phyloP scores from a whole-genome alignment of 2,888 invertebrate genomes.

The Ecliptopera silaceata region DNA sequence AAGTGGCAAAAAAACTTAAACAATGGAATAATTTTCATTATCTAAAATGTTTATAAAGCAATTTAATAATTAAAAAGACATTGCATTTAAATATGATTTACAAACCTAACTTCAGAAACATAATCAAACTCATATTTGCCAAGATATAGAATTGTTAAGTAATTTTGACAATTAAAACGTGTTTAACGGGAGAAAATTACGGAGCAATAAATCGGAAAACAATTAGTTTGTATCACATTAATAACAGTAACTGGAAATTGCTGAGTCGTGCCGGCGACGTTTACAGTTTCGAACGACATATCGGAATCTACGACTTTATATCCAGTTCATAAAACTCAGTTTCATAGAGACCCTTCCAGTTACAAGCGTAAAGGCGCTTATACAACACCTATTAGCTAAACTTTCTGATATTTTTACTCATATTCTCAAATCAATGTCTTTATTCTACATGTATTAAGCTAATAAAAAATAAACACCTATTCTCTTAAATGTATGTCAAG shows the following conservation, averaged over 20 bases:
- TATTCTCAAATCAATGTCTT: too few relatives aligned
- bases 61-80: too few relatives aligned
- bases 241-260: constrained; percentile 65
- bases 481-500: too few relatives aligned
- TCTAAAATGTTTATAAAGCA: background rate
- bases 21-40: too few relatives aligned
- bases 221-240: constrained; percentile 67
- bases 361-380: constrained; percentile 46
- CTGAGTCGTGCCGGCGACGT: constrained; percentile 57
- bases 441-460: too few relatives aligned
- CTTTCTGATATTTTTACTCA: background rate
- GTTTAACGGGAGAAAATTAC: constrained; percentile 53
- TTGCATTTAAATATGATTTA: constrained; percentile 12
- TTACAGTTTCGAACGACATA: constrained; percentile 74
- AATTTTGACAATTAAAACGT: constrained; percentile 50
- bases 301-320: constrained; percentile 67
- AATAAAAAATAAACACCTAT: too few relatives aligned
- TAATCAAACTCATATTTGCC: constrained; percentile 36
- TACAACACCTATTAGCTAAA: constrained; percentile 3
- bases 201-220: constrained; percentile 67
- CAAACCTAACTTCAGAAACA: constrained; percentile 25
- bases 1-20: too few relatives aligned
- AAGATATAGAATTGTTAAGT: constrained; percentile 36
- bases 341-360: constrained; percentile 69
- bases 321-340: constrained; percentile 81